Conservation (phyloP, 2,113 vertebrate species). For the Orcinus orca region DNA sequence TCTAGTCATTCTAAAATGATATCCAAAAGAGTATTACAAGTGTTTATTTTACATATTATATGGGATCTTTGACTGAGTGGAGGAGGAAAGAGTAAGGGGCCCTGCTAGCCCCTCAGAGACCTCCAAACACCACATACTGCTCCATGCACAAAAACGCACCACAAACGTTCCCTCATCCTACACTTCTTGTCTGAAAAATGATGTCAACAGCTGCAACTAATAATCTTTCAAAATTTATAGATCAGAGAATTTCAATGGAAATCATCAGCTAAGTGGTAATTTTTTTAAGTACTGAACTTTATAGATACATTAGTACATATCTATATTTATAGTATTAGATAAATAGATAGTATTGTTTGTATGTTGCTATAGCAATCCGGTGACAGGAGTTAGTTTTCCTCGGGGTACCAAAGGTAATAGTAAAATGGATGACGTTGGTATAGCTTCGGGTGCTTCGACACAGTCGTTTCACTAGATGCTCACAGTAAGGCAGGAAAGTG, state of each 20-base stretch:
- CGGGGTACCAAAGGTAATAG: background rate
- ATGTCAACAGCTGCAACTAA: background rate
- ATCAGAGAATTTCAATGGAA: background rate
- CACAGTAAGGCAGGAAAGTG: background rate
- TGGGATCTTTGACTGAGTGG: background rate
- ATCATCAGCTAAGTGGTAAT: background rate
- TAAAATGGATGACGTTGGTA: background rate
- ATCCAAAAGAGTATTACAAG: background rate
- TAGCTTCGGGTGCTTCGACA: background rate
- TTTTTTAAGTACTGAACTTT: background rate
- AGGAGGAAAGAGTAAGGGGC: rapidly evolving
- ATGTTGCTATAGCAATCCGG: background rate
- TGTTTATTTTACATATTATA: too few relatives aligned
- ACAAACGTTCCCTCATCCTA: background rate
- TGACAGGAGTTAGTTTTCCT: background rate
- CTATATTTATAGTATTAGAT: background rate
- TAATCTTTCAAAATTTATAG: background rate
- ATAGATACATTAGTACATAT: background rate
- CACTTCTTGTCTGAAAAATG: background rate
- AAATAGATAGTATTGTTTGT: too few relatives aligned
- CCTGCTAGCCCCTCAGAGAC: background rate
- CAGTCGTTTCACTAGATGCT: background rate
- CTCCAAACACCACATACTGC: background rate
- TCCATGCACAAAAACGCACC: background rate
- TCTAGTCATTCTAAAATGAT: background rate